Base-by-base conservation (phyloP, 2,888 invertebrate species). In the Malachius bipustulatus region DNA sequence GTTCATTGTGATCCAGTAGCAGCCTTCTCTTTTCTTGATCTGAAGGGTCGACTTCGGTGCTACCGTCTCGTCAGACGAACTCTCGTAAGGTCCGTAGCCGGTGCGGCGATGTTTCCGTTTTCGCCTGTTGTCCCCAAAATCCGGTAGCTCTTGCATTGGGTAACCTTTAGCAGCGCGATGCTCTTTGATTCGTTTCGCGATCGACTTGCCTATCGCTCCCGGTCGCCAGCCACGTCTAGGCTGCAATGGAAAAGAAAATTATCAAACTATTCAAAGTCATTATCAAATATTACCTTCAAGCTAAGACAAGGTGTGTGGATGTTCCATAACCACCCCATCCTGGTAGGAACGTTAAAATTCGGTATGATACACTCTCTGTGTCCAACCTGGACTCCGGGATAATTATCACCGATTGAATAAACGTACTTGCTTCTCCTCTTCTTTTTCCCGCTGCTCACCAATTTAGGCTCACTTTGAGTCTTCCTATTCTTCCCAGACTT, bases 271-370 rank as follows among this genome's bases (percentile, higher is more conserved):
- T 19, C n/a, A n/a, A n/a, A n/a, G n/a, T n/a, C n/a, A n/a, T n/a
- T n/a, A n/a, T n/a, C n/a, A n/a, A n/a, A n/a, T n/a, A n/a, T n/a
- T n/a, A 55, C 57, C 48, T 53, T 55, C 16, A 59, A 38, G 3
- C 43, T 42, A 16, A 50, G 15, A 38, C 54, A 49, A 3, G 56
- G 54, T 3, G 48, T 51, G 16, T 47, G 50, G 16, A 52, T 46
- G 41, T 62, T 74, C 79, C 79, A 79, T 15, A 75, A 51, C 79
- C 79, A 79, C 0, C 79, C 79, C 77, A 77, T 77, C 28, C 66
- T 58, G 0, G 65, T 56, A 0, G 79, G 78, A 1, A 79, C 76
- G 4, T 67, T 62, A 15, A 63, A 60, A 0, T 66, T 65, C 0
- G 66, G 64, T 14, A 60, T 51, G 2, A 69, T 55, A 48, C 77